Percentiles rank a stretch among this genome's conserved stretches.
phyloP scores from a whole-genome alignment of 2,113 vertebrate species.

The Echinops telfairi region DNA sequence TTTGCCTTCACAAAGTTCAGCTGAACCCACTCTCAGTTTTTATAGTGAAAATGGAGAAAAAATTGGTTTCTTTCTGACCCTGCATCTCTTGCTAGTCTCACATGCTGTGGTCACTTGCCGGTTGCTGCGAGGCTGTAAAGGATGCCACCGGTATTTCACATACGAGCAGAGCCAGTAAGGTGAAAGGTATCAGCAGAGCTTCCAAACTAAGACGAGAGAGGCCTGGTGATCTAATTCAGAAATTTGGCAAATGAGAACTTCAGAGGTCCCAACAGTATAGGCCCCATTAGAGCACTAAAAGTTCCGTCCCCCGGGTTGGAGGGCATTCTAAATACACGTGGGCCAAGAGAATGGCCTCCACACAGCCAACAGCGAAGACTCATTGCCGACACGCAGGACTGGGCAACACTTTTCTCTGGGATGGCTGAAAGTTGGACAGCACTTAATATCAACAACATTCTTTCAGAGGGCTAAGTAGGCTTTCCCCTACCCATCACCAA shows the following conservation, averaged over 20 bases:
- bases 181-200: background rate
- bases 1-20: constrained; percentile 21
- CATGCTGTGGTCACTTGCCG: background rate
- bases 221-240: background rate
- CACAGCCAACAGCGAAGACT: background rate
- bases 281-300: background rate
- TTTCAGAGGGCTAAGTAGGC: background rate
- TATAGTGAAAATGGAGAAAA: constrained; percentile 39
- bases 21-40: constrained; percentile 59
- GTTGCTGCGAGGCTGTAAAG: background rate
- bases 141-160: too few species aligned
- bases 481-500: background rate
- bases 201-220: background rate
- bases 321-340: background rate
- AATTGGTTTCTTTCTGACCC: background rate
- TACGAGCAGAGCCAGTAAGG: background rate
- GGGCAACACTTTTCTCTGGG: background rate
- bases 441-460: background rate
- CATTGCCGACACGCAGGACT: background rate
- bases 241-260: too few species aligned
- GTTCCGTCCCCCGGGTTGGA: background rate
- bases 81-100: background rate
- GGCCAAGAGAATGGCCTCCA: background rate
- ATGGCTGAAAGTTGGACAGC: background rate
- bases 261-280: too few species aligned